Conservation (phyloP, 2,797 vertebrate genomes). For the Scomberomorus guttatus region DNA sequence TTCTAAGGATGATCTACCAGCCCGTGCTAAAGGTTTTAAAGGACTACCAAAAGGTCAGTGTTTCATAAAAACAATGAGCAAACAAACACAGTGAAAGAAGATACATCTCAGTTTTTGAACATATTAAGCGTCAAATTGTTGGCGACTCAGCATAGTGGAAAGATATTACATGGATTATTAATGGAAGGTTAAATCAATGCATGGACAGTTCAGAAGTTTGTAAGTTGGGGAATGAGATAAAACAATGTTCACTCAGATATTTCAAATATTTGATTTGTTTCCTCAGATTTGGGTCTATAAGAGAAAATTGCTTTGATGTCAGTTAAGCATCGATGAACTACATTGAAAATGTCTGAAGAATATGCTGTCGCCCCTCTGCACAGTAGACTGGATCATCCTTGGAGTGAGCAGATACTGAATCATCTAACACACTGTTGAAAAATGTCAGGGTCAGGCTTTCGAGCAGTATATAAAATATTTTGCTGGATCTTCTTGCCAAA, state of each 20-base stretch:
- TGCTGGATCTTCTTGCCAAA: slow-evolving; percentile 10
- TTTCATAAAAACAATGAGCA: no score
- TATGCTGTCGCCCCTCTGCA: neutral
- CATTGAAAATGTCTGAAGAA: no score
- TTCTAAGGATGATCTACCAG: no score
- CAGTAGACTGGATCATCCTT: neutral
- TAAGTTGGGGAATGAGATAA: no score
- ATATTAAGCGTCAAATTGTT: neutral
- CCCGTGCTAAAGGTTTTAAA: no score
- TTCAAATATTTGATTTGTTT: neutral
- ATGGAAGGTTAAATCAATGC: neutral
- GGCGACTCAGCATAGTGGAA: neutral
- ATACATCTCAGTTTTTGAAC: neutral
- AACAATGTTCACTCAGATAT: neutral
- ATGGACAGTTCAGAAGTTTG: no score
- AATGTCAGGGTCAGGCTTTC: slow-evolving; percentile 27
- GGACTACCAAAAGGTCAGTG: no score
- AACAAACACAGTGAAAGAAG: no score
- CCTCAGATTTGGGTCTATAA: neutral
- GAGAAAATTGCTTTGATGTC: neutral
- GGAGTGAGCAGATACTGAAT: slow-evolving; percentile 2
- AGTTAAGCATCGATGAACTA: neutral
- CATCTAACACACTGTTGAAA: slow-evolving; percentile 5
- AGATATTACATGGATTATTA: neutral
- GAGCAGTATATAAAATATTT: neutral